Evolutionary conservation across 2,113 vertebrate genomes (phyloP), one percentile per base, ranked within the genome.

Genomic region (Oryzias celebensis): DNA sequence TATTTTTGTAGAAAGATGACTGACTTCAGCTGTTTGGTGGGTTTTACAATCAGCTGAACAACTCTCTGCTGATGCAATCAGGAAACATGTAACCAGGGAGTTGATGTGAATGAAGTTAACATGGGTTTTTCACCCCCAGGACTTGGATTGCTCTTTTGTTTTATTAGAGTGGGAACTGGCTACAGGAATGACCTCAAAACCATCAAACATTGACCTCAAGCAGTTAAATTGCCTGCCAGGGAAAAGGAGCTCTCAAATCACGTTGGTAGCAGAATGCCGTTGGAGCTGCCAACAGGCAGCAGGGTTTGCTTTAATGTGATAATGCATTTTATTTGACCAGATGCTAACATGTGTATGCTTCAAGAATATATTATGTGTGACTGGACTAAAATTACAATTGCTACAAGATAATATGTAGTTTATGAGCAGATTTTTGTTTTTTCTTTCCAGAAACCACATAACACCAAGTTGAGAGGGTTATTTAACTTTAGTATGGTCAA

Each of bases 71-170:
- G 80, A 85, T 62, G 59, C 82, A 80, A 82, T 68, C 41, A 60
- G 62, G 18, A 55, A 43, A 58, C 45, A 41, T 22, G 58, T 72
- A 56, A 77, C 74, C 77, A 71, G 71, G 49, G 65, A 52, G 81
- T 81, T 82, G 83, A 78, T 70, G 59, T 73, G 73, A 84, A 71
- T 61, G 46, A 79, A 89, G 84, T 80, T 87, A 87, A 84, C 84
- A 77, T 77, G 65, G 58, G 56, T 77, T 86, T 85, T 85, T 80
- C 81, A 76, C 83, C 75, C 66, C 73, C 63, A 52, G 76, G 73
- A 80, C 77, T 63, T 54, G 16, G 64, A 56, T 50, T 36, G 66
- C 62, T 73, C 69, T 71, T 71, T 75, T 54, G 58, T 87, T 86
- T 81, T 81, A 85, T 83, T 89, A 74, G 72, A 86, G 52, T 74